Conservation (phyloP, 2,797 vertebrate species). For the Coreius guichenoti region DNA sequence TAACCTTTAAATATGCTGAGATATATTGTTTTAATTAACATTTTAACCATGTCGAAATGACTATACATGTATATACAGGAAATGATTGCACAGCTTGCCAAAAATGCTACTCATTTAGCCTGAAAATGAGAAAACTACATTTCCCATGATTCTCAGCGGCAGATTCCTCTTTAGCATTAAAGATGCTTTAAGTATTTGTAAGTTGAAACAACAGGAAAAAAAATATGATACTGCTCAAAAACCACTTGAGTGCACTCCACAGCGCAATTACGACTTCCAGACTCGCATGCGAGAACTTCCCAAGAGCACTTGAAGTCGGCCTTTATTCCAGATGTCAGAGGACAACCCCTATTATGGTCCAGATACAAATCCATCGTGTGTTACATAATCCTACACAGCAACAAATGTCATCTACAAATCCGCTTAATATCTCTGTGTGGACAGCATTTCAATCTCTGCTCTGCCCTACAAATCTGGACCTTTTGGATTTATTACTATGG, state of each 20-base stretch:
- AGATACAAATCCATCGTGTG: slow-evolving; percentile 21
- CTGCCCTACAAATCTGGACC: slow-evolving; percentile 30
- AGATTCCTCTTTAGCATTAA: not conserved
- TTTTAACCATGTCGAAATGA: not conserved
- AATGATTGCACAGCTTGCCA: not conserved
- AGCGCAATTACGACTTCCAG: not conserved
- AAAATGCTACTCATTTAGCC: not conserved
- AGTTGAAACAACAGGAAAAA: not conserved
- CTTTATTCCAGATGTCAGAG: not conserved
- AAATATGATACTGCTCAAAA: not conserved
- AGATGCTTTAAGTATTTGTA: not conserved
- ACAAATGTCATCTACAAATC: slow-evolving; percentile 52
- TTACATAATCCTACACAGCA: slow-evolving; percentile 46
- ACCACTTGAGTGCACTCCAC: not conserved
- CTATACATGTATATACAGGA: not conserved
- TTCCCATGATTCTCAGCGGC: not conserved
- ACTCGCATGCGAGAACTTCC: no score
- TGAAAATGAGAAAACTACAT: slow-evolving; percentile 1
- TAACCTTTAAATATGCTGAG: not conserved
- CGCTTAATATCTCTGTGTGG: slow-evolving; percentile 40
- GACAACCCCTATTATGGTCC: not conserved
- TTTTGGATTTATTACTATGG: slow-evolving; percentile 37
- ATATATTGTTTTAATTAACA: not conserved
- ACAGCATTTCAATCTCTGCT: slow-evolving; percentile 24
- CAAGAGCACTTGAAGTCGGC: not conserved